These are phyloP conservation scores for Pocota personata DNA, from an alignment of 2,888 invertebrate species.

Conservation along the genomic window DNA sequence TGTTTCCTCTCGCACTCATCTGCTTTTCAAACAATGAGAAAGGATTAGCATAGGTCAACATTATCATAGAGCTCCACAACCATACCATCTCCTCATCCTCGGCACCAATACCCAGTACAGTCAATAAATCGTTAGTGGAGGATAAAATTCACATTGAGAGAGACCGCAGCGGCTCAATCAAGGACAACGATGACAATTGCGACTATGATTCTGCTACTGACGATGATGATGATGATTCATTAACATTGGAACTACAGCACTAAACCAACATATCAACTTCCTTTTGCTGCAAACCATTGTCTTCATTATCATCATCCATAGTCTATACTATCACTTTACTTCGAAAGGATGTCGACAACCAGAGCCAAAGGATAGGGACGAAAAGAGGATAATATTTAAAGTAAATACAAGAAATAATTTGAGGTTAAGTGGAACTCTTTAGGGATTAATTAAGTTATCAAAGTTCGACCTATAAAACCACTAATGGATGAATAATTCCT, in stretches of 20 bases:
- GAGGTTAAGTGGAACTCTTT: conserved; percentile 66
- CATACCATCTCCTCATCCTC: not conserved
- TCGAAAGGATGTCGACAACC: not conserved
- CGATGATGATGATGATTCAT: conserved; percentile 7
- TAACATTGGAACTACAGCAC: conserved; percentile 4
- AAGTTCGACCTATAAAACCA: conserved; percentile 65
- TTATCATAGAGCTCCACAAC: conserved; percentile 6
- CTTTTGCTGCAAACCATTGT: not conserved
- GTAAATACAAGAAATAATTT: conserved; percentile 68
- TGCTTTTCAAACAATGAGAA: conserved; percentile 50
- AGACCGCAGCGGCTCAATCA: conserved; percentile 32
- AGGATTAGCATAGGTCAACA: conserved; percentile 59
- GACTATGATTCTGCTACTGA: not conserved
- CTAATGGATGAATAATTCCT: conserved; percentile 66
- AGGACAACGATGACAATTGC: conserved; percentile 21
- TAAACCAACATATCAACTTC: conserved; percentile 43
- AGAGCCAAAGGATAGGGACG: not conserved
- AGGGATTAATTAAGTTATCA: conserved; percentile 69
- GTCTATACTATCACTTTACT: conserved; percentile 23
- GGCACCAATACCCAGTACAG: not conserved
- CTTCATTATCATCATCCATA: conserved; percentile 9
- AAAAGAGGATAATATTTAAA: conserved; percentile 51
- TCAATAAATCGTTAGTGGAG: conserved; percentile 45
- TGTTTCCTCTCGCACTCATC: conserved; percentile 24
- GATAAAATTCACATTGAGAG: conserved; percentile 16